Base-by-base conservation (phyloP, 35 echinoderm and acorn worm genomes). In the Chiridota heheva region DNA sequence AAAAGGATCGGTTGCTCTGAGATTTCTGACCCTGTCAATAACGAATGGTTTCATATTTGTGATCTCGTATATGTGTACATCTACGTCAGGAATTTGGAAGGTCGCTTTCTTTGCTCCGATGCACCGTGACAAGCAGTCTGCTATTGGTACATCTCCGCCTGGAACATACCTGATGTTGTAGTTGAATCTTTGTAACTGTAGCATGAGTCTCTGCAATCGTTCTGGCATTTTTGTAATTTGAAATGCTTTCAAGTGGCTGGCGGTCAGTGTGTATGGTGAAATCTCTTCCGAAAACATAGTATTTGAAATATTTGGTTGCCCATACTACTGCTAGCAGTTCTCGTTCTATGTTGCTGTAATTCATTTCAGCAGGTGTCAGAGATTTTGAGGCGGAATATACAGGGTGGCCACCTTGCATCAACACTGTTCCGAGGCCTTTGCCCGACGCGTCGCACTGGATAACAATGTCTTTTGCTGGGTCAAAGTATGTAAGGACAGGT, bases 331-430 rank as follows among this genome's bases (percentile, higher is more conserved):
- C 78, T 24, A 65, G 35, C 2, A 42, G 22, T 36, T 81, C 58
- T 57, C 61, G 0, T 67, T 66, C 61, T 28, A 67, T 81, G 58
- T 81, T 63, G 58, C 58, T 66, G 59, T 81, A 81, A 38, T 81
- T 81, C 13, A 38, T 32, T 67, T 68, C 60, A 31, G 58, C 59
- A 65, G 34, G 5, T 13, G 58, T 81, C 12, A 39, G 78, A 3
- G 57, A 57, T 81, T 67, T 67, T 1, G 3, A 65, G 10, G 78
- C 7, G 40, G 1, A 81, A 29, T 40, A 37, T 42, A 81, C 60
- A 20, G 78, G 58, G 40, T 67, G 38, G 10, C 78, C 78, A 31
- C 42, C 78, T 18, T 65, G 78, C 44, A 81, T 1, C 27, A 81
- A 40, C 35, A 68, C 61, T 2, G 61, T 38, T 67, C 78, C 78